Percentiles rank a stretch among this genome's conserved stretches.
phyloP scores from a whole-genome alignment of 2,888 invertebrate genomes.

The Agonum fuliginosum region DNA sequence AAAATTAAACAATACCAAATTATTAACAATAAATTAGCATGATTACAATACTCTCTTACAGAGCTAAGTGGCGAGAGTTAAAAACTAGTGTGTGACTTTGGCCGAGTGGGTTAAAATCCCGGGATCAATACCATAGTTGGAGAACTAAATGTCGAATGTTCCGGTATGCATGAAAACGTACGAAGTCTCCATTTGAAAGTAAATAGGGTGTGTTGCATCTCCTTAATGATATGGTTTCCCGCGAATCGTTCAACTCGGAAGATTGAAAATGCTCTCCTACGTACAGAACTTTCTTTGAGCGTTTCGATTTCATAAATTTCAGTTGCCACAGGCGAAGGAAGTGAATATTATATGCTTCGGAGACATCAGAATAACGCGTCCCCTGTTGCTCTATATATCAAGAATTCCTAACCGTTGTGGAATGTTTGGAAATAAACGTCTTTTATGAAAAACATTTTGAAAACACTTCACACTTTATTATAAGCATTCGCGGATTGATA shows the following conservation, averaged over 20 bases:
- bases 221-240: constrained; percentile 28
- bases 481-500: constrained; percentile 27
- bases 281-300: constrained; percentile 47
- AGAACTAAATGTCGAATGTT: too few relatives aligned
- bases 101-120: too few relatives aligned
- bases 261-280: constrained; percentile 34
- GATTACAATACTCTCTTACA: too few relatives aligned
- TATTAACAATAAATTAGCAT: too few relatives aligned
- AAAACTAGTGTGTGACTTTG: too few relatives aligned
- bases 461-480: constrained; percentile 44
- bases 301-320: constrained; percentile 51
- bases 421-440: constrained; percentile 49
- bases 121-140: too few relatives aligned
- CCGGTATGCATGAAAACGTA: too few relatives aligned
- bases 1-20: too few relatives aligned
- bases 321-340: constrained; percentile 42
- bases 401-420: constrained; percentile 53
- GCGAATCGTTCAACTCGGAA: background rate
- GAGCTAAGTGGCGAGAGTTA: too few relatives aligned
- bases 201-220: background rate
- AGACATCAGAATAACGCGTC: constrained; percentile 51
- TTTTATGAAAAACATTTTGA: constrained; percentile 45
- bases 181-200: background rate
- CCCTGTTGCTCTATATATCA: constrained; percentile 38
- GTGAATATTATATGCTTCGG: constrained; percentile 53